phyloP scores from a whole-genome alignment of 2,113 vertebrate genomes.

The Indicator maculatus region DNA sequence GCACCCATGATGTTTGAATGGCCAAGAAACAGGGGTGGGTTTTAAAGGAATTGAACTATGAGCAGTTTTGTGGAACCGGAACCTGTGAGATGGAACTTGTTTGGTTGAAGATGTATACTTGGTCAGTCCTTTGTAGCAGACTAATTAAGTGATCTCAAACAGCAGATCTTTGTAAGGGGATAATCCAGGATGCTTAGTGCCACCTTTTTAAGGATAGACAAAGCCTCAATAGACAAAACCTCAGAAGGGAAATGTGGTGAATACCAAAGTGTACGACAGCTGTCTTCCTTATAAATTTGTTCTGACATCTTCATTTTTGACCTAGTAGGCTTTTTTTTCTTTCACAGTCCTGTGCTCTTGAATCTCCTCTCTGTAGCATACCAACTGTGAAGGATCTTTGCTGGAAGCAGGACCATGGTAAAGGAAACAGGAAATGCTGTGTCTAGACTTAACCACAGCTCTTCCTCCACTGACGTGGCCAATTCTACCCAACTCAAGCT shows the following conservation, averaged over 20 bases:
- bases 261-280: neutral
- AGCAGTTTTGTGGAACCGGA: neutral
- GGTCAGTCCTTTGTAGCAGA: neutral
- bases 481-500: neutral
- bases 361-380: neutral
- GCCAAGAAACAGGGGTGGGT: neutral
- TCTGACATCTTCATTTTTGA: neutral
- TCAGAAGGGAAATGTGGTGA: neutral
- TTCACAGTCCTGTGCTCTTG: neutral
- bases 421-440: conserved; percentile 24
- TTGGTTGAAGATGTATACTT: neutral
- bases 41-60: neutral
- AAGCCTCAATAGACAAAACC: neutral
- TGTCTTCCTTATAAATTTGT: neutral
- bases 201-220: neutral
- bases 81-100: neutral
- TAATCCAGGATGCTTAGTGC: neutral
- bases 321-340: neutral
- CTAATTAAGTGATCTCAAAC: neutral
- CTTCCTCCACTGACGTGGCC: neutral
- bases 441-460: conserved; percentile 57
- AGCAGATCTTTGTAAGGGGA: neutral
- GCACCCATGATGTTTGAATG: neutral
- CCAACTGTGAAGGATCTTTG: neutral
- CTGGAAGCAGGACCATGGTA: neutral